Evolutionary conservation across 2,113 vertebrate species (phyloP), one percentile per base, ranked within the genome.

Genomic region (Spea multiplicata): DNA sequence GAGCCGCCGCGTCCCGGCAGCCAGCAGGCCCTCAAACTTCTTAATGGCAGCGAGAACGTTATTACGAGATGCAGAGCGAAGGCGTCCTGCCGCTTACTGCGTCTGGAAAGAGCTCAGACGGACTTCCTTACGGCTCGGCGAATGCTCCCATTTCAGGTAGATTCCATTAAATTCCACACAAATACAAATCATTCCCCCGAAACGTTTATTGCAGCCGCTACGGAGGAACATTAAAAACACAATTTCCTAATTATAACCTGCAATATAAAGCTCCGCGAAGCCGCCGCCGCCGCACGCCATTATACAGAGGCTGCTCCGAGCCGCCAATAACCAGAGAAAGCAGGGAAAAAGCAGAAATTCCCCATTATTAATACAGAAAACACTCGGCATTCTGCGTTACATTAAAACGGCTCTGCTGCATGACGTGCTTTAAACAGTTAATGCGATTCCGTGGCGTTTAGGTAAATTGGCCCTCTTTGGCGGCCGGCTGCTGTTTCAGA

Each of bases 21-120:
- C 68, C 68, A 78, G 57, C 55, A 71, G 5, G 75, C 67, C 59
- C 71, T 73, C 70, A 53, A 48, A 73, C 70, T 72, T 66, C 70
- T 79, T 79, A 79, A 79, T 79, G 70, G 76, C 76, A 79, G 61
- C 59, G 66, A 72, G 48, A 66, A 30, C 4, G 30, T 17, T 64
- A 52, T 45, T 61, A 70, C 13, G 47, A 53, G 47, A 69, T 71
- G 30, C 49, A 53, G 59, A 45, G 49, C 57, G 73, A 55, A 79
- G 66, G 69, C 66, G 72, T 66, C 52, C 17, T 79, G 70, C 48
- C 53, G 73, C 59, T 73, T 78, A 78, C 71, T 73, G 73, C 64
- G 69, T 73, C 71, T 72, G 76, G 61, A 73, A 65, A 52, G 70
- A 49, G 59, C 72, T 78, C 55, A 13, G 8, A 47, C 9, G 45